Base-by-base conservation (phyloP, 2,113 vertebrate genomes). In the Condylura cristata region DNA sequence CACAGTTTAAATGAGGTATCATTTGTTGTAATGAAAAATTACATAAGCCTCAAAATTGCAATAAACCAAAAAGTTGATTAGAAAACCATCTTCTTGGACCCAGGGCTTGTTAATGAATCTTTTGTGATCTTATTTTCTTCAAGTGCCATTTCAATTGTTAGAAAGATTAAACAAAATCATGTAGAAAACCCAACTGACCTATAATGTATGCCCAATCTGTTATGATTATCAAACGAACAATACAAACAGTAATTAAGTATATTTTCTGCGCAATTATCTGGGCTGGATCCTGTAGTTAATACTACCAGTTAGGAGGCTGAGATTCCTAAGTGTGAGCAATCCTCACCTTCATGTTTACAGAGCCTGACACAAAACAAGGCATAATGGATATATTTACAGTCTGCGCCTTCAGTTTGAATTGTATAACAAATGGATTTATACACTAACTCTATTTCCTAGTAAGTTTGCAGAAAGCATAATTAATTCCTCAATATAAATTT, bases 241-340 rank as follows among this genome's bases (percentile, higher is more conserved):
- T 16, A 3, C 37, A 44, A 24, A 9, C 0, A 32, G 32, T 39
- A 72, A 53, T 51, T n/a, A 11, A 37, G 32, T 18, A 7, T 10
- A 7, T 2, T 70, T 65, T 75, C 58, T 58, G 4, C 37, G 48
- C 4, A 8, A 16, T 18, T 26, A 30, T 30, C 48, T 22, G n/a
- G 5, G 8, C 37, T 56, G 41, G 28, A 16, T 30, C 76, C 30
- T 61, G 39, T 37, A 17, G 39, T 6, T 41, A 24, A 10, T 37
- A 13, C 34, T 1, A 0, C 46, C 14, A 30, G 8, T 41, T 7
- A 48, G 39, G 18, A 66, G 30, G 12, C 1, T 24, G 17, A n/a
- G 60, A 20, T 24, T 86, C 37, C 39, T 14, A 22, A 32, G 0
- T 51, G 11, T 28, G 14, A 71, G 16, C 4, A 56, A 26, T 16